Base-by-base conservation (phyloP, 1,140 invertebrate species). In the Philotrypesis tridentata region DNA sequence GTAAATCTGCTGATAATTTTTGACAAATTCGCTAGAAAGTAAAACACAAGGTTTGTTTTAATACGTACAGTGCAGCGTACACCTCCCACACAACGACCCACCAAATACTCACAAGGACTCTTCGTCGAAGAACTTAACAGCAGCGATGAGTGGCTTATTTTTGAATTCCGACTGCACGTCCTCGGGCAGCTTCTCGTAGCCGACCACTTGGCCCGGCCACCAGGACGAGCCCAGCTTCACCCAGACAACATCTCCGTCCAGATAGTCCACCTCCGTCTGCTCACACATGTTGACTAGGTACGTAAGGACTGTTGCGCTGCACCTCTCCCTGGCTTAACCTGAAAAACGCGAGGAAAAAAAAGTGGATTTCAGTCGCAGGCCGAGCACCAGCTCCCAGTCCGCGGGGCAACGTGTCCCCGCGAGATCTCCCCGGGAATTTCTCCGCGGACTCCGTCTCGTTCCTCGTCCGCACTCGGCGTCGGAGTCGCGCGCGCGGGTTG, bases 41-140 rank as follows among this genome's bases (percentile, higher is more conserved):
- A 17, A 55, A 55, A n/a, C 6, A 55, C 2, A 55, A 21, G 7
- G 17, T 21, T 43, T n/a, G 5, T 6, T n/a, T 48, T 21, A 17
- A n/a, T 55, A 6, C n/a, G n/a, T 3, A 21, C 14, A 55, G 14
- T 55, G 17, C 17, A 55, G 48, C 4, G 12, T n/a, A 55, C 33
- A 37, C 4, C n/a, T 55, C 6, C 4, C n/a, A 21, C 6, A n/a
- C 17, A 17, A 48, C 17, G 17, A 55, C 17, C 0, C n/a, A 21
- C 37, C 79, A n/a, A n/a, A 6, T 76, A 93, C 95, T 95, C 93
- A 97, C 96, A 94, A 96, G 82, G 93, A 92, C 85, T 96, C 94
- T 91, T 97, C 96, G 89, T 96, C 94, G 88, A 96, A 96, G 90
- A 96, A 97, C 86, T 96, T 96, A 14, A 97, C 96, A 87, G 95